Percentiles rank a stretch among this genome's conserved stretches.
These are phyloP conservation scores for Microctonus brassicae DNA, from an alignment of 2,888 invertebrate genomes.

Conservation along the genomic window DNA sequence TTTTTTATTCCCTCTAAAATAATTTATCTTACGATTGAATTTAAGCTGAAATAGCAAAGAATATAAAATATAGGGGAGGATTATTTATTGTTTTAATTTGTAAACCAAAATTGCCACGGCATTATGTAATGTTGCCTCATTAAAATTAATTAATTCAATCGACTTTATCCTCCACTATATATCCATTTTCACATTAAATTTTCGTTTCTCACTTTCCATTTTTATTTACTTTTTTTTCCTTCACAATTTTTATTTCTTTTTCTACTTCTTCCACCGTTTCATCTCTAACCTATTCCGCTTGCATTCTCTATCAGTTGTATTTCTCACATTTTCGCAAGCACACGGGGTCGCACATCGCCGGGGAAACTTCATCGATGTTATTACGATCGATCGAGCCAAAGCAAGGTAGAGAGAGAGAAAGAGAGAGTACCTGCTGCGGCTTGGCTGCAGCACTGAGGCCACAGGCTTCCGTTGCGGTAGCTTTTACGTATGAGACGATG, in stretches of 20 bases:
- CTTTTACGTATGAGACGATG: not conserved
- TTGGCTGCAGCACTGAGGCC: slow-evolving; percentile 28
- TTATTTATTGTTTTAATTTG: not conserved
- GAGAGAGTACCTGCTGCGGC: slow-evolving; percentile 19
- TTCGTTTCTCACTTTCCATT: not conserved
- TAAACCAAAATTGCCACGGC: not conserved
- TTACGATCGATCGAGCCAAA: slow-evolving; percentile 46
- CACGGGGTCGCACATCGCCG: slow-evolving; percentile 25
- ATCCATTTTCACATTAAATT: not conserved
- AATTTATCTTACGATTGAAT: too few species aligned
- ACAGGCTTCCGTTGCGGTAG: slow-evolving; percentile 18
- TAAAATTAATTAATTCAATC: not conserved
- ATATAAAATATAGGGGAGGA: not conserved
- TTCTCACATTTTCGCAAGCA: slow-evolving; percentile 33
- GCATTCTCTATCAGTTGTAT: slow-evolving; percentile 7
- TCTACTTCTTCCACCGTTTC: not conserved
- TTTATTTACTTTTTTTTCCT: not conserved
- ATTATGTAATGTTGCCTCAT: not conserved
- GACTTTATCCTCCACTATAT: not conserved
- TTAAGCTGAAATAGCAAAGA: too few species aligned
- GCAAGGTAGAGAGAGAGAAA: not conserved
- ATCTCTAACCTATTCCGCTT: not conserved
- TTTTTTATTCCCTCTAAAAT: not conserved
- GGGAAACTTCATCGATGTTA: slow-evolving; percentile 44
- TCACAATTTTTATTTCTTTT: not conserved